These are phyloP conservation scores for Podilymbus podiceps DNA, from an alignment of 2,113 vertebrate genomes.

Conservation along the genomic window DNA sequence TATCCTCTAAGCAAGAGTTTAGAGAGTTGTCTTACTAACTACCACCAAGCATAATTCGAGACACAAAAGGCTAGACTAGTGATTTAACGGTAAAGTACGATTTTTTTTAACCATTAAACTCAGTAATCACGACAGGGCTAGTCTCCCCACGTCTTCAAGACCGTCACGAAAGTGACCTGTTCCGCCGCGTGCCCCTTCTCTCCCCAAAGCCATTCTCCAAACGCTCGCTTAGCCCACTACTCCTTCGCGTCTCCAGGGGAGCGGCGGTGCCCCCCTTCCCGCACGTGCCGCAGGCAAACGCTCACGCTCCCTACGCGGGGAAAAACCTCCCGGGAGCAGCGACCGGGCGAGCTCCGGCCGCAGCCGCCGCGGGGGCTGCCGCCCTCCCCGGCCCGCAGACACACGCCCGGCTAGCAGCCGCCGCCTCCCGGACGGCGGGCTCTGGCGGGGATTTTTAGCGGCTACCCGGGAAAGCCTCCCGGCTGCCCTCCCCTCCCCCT, in stretches of 20 bases:
- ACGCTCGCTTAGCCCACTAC: no score
- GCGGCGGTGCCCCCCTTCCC: neutral
- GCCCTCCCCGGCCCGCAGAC: no score
- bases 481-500: neutral
- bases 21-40: neutral
- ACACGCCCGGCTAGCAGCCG: neutral
- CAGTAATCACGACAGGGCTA: fast-evolving
- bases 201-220: neutral
- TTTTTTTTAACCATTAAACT: neutral
- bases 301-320: neutral
- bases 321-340: neutral
- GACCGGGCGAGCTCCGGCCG: fast-evolving
- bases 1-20: neutral
- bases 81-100: neutral
- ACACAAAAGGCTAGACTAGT: no score
- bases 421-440: neutral
- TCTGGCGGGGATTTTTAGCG: neutral
- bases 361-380: no score
- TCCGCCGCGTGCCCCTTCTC: neutral
- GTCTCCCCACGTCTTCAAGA: neutral
- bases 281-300: neutral
- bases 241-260: no score
- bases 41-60: neutral
- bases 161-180: fast-evolving
- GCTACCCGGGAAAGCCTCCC: neutral